Evolutionary conservation across 2,888 invertebrate species (phyloP).

Genomic region (Leptodirus hochenwartii): DNA sequence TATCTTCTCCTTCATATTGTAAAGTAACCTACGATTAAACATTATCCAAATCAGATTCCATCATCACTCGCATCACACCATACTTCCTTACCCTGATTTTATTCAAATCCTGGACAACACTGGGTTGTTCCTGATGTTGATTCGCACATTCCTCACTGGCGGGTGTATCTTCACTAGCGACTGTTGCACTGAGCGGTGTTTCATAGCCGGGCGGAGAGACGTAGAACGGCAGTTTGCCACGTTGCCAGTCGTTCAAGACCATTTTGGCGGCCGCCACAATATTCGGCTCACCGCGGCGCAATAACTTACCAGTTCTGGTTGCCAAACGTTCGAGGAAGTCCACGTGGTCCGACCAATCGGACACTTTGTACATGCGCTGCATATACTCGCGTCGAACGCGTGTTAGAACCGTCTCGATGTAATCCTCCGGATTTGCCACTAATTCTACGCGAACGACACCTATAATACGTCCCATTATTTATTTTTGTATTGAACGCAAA

Average conservation of each 20-base stretch:
- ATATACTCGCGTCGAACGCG: slow-evolving; percentile 82
- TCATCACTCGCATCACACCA: slow-evolving; percentile 7
- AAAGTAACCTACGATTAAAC: no score
- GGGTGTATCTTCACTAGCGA: slow-evolving; percentile 25
- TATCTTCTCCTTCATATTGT: slow-evolving; percentile 29
- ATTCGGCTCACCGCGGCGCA: slow-evolving; percentile 97
- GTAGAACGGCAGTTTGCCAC: slow-evolving; percentile 93
- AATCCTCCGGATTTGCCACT: slow-evolving; percentile 87
- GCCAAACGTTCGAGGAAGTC: slow-evolving; percentile 91
- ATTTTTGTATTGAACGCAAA: no score
- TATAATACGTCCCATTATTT: no score
- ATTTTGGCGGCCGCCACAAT: slow-evolving; percentile 74
- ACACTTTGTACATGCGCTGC: slow-evolving; percentile 73
- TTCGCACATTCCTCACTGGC: no score
- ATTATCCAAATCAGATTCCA: no score
- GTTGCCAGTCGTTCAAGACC: slow-evolving; percentile 97
- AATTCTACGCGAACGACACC: slow-evolving; percentile 94
- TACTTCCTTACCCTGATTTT: slow-evolving; percentile 67
- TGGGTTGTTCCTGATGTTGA: slow-evolving; percentile 33
- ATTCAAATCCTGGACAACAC: slow-evolving; percentile 61
- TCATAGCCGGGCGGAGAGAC: slow-evolving; percentile 72
- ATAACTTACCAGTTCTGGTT: slow-evolving; percentile 65
- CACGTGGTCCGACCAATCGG: slow-evolving; percentile 58
- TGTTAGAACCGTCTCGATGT: slow-evolving; percentile 70
- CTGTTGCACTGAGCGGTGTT: slow-evolving; percentile 32